phyloP scores from a whole-genome alignment of 2,888 invertebrate genomes.

The Tillus elongatus region DNA sequence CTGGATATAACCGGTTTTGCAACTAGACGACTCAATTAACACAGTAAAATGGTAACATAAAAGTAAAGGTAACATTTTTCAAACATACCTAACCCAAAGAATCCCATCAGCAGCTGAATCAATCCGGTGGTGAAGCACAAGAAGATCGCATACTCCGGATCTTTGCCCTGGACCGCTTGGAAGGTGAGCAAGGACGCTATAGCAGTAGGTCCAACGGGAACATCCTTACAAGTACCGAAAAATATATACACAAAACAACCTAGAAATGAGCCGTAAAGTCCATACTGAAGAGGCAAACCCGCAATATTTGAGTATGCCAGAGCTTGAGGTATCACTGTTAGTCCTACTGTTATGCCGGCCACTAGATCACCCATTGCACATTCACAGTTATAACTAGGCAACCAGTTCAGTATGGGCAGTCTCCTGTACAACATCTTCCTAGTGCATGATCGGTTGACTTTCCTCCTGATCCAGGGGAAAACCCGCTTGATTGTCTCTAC shows the following conservation, averaged over 20 bases:
- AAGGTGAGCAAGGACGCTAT: conserved; percentile 80
- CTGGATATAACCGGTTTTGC: too few species aligned
- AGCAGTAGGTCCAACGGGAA: conserved; percentile 88
- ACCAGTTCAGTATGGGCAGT: conserved; percentile 66
- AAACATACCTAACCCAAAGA: conserved; percentile 62
- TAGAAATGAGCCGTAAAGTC: conserved; percentile 87
- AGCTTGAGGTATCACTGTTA: conserved; percentile 89
- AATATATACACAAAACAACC: conserved; percentile 85
- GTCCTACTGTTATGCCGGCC: conserved; percentile 84
- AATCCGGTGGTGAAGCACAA: conserved; percentile 66
- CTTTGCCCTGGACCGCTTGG: conserved; percentile 60
- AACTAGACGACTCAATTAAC: too few species aligned
- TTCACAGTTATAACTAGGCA: conserved; percentile 71
- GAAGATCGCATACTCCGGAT: conserved; percentile 62
- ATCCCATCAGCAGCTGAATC: conserved; percentile 70
- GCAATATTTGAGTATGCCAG: conserved; percentile 52
- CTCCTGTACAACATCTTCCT: conserved; percentile 66
- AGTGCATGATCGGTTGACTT: conserved; percentile 47
- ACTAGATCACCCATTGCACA: conserved; percentile 78
- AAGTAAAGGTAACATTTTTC: too few species aligned
- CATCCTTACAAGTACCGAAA: conserved; percentile 86
- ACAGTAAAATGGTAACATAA: too few species aligned
- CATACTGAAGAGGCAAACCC: conserved; percentile 69
- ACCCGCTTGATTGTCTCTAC: conserved; percentile 31
- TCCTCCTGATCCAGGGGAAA: conserved; percentile 40